A percentile compares a stretch with the other conserved stretches of the same genome.
phyloP scores from a whole-genome alignment of 1,140 invertebrate species.

The Samia ricini region DNA sequence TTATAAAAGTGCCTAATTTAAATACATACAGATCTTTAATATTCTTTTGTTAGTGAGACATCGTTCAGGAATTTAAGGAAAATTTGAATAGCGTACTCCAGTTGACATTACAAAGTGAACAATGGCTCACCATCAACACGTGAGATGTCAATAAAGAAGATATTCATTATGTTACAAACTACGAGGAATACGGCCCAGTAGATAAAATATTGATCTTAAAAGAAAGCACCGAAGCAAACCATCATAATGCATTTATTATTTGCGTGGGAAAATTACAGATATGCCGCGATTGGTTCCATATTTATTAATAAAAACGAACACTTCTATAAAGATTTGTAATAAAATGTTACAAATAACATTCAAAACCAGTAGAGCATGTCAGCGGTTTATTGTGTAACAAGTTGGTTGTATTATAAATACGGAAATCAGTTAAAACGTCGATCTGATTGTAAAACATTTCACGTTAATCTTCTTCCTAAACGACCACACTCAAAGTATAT shows the following conservation, averaged over 20 bases:
- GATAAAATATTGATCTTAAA: no score
- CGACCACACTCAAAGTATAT: no score
- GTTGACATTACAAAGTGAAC: no score
- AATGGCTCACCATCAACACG: no score
- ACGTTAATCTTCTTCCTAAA: neutral
- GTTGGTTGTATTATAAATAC: neutral
- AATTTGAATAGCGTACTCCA: no score
- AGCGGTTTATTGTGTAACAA: neutral
- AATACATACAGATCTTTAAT: neutral
- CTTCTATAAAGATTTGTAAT: neutral
- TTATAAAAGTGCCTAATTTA: neutral
- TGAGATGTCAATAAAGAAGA: no score
- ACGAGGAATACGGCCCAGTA: no score
- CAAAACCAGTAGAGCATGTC: neutral
- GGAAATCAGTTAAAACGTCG: neutral
- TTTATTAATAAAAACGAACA: neutral
- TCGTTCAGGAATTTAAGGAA: no score
- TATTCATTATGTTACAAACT: no score
- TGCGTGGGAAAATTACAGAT: neutral
- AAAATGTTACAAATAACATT: constrained; percentile 1
- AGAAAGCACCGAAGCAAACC: no score
- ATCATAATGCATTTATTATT: neutral
- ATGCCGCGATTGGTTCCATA: neutral
- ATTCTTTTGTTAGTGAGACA: neutral
- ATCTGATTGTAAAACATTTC: neutral